Conservation (phyloP, 1,140 invertebrate genomes). For the Calosoma granatense region DNA sequence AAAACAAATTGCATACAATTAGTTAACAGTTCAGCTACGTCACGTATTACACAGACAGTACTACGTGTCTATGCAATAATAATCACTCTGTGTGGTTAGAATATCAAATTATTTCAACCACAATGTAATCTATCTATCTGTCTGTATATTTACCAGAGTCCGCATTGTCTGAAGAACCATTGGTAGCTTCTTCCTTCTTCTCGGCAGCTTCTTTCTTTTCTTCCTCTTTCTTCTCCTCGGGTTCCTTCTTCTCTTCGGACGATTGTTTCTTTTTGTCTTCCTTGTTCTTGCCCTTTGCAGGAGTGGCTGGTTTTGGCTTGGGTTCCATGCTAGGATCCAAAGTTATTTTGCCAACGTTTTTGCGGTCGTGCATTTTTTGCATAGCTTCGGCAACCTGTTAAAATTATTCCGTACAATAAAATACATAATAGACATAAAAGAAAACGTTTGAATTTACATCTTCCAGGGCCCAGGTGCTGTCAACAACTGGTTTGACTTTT, state of each 20-base stretch:
- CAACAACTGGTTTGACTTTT: constrained; percentile 70
- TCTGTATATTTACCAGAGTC: constrained; percentile 39
- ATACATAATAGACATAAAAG: constrained; percentile 3
- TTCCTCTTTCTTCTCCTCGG: constrained; percentile 49
- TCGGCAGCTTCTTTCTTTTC: constrained; percentile 44
- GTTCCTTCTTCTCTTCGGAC: constrained; percentile 55
- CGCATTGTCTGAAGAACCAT: constrained; percentile 42
- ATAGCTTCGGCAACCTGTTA: constrained; percentile 70
- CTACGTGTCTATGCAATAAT: no score
- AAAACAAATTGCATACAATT: constrained; percentile 10
- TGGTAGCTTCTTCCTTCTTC: constrained; percentile 42
- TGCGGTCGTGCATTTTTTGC: constrained; percentile 86
- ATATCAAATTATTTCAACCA: no score
- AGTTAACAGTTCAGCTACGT: no score
- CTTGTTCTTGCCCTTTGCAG: constrained; percentile 57
- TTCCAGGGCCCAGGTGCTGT: constrained; percentile 79
- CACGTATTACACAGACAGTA: no score
- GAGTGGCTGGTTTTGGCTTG: constrained; percentile 65
- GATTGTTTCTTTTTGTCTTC: constrained; percentile 58
- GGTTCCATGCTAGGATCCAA: constrained; percentile 69
- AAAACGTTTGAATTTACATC: constrained; percentile 51
- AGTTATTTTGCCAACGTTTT: constrained; percentile 82
- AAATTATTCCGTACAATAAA: neutral
- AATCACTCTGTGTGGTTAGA: no score
- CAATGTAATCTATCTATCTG: no score